Evolutionary conservation across 2,113 vertebrate species (phyloP).

Genomic region (Erythrocercus mccallii): DNA sequence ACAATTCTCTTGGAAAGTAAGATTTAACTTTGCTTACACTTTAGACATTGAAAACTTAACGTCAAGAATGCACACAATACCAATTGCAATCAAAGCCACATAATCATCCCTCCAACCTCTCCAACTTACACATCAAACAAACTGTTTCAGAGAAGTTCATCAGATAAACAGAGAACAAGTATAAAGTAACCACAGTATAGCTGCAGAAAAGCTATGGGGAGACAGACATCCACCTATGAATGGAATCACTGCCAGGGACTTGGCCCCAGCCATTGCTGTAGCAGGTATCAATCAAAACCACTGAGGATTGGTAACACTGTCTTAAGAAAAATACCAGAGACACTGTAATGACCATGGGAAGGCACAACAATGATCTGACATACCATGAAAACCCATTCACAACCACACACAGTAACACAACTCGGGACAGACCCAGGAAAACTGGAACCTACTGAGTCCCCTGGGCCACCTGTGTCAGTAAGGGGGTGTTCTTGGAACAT

Average conservation of each 20-base stretch:
- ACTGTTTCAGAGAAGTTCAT: not conserved
- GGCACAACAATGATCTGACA: not conserved
- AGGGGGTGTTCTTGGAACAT: not conserved
- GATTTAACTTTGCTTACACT: not conserved
- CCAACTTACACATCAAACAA: not conserved
- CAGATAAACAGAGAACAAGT: not conserved
- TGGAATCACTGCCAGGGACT: not conserved
- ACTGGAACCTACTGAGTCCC: not conserved
- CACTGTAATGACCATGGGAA: not conserved
- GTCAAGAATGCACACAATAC: not conserved
- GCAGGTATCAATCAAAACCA: not conserved
- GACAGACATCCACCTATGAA: not conserved
- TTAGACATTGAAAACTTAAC: not conserved
- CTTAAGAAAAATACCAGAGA: not conserved
- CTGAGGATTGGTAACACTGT: not conserved
- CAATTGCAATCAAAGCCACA: not conserved
- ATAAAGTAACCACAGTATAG: not conserved
- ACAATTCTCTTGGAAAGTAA: not conserved
- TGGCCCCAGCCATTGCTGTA: not conserved
- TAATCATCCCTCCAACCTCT: not conserved
- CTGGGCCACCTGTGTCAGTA: rapidly evolving
- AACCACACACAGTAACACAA: not conserved
- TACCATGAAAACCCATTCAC: not conserved
- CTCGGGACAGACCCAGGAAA: not conserved
- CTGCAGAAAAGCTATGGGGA: not conserved